phyloP scores from a whole-genome alignment of 1,140 invertebrate species.

The Oncopeltus fasciatus region DNA sequence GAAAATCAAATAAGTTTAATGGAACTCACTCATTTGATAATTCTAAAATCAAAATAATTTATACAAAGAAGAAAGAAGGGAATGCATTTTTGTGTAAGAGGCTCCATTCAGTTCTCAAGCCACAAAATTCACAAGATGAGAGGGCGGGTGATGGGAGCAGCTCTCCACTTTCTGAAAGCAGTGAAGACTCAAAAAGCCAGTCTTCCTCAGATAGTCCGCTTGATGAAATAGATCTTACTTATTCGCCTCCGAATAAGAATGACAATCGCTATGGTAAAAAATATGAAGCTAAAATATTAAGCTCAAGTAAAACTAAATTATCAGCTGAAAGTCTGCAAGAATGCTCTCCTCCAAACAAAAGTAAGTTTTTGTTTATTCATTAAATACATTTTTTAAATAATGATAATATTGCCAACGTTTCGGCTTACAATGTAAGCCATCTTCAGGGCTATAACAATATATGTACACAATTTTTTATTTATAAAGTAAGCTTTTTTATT shows the following conservation, averaged over 20 bases:
- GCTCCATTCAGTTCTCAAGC: conserved; percentile 3
- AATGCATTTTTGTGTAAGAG: not conserved
- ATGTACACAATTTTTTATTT: not conserved
- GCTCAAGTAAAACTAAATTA: not conserved
- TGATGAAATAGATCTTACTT: not conserved
- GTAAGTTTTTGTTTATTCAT: not conserved
- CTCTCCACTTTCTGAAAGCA: too few relatives aligned
- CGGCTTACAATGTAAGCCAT: too few relatives aligned
- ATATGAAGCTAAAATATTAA: not conserved
- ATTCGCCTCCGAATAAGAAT: not conserved
- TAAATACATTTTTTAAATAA: not conserved
- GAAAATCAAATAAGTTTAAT: not conserved
- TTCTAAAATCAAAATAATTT: not conserved
- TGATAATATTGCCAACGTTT: too few relatives aligned
- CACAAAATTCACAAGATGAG: not conserved
- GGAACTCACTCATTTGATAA: not conserved
- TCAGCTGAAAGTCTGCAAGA: too few relatives aligned
- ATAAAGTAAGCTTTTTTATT: not conserved
- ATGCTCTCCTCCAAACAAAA: too few relatives aligned
- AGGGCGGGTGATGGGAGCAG: too few relatives aligned
- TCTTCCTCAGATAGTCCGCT: not conserved
- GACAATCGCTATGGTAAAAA: not conserved
- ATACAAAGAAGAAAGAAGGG: not conserved
- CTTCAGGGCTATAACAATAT: too few relatives aligned
- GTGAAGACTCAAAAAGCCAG: too few relatives aligned